Base-by-base conservation (phyloP, 2,888 invertebrate genomes). In the Ferdinandea cuprea region DNA sequence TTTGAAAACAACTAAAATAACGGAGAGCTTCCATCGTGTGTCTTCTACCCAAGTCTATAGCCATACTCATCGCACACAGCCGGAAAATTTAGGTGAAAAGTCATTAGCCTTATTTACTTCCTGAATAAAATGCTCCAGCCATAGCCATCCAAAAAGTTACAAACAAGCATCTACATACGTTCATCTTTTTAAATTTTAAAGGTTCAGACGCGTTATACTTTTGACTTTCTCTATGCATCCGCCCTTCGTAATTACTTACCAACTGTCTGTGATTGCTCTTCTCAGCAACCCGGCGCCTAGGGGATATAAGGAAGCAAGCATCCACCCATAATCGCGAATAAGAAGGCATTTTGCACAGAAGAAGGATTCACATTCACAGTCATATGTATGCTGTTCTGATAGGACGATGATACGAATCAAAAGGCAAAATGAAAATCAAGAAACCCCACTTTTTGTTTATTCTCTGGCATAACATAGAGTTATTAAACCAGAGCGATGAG, bases 61-160 rank as follows among this genome's bases (percentile, higher is more conserved):
- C 9, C 44, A 3, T 19, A 19, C 19, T 40, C 13, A 32, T 50
- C 37, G 63, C 32, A 65, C 11, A 50, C 42, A 28, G 59, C 68
- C 59, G 50, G 48, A 50, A 58, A 78, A 78, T 44, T 48, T 78
- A 50, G 77, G 77, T 78, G 71, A 78, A 78, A 71, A 78, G 77
- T 78, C 77, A 78, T 71, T 50, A 78, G 71, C 71, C 63, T 56
- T 71, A 56, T 63, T 77, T 50, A 78, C 77, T 78, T 78, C 71
- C 77, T 78, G 77, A 13, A 56, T 65, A 58, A 48, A 71, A 50
- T 46, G 58, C 63, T 42, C 54, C 30, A 46, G 73, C 13, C 15
- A n/a, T n/a, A n/a, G n/a, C n/a, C 37, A 48, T 21, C 35, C 42
- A 58, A 21, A 58, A 35, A 74, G 21, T n/a, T 25, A n/a, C 11